A percentile compares a stretch with the other conserved stretches of the same genome.
These are phyloP conservation scores for Conops quadrifasciatus DNA, from an alignment of 2,888 invertebrate species.

Conservation along the genomic window DNA sequence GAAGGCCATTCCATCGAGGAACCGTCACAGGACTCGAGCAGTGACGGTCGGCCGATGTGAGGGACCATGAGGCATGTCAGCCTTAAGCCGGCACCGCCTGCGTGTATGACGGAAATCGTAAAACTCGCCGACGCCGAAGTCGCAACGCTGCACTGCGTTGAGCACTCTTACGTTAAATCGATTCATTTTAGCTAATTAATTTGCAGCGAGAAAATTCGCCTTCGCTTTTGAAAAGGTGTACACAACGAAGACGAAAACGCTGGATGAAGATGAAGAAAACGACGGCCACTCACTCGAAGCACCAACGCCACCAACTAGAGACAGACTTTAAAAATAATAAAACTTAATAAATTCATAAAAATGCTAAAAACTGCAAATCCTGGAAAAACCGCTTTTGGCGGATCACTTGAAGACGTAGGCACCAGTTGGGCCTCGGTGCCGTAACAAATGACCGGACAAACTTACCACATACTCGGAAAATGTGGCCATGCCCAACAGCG, in stretches of 20 bases:
- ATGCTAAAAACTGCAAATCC: neutral
- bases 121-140: slow-evolving; percentile 31
- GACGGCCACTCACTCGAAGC: neutral
- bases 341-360: slow-evolving; percentile 26
- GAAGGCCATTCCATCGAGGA: neutral
- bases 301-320: neutral
- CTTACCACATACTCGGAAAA: neutral
- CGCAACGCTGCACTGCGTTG: slow-evolving; percentile 40
- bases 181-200: slow-evolving; percentile 59
- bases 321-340: slow-evolving; percentile 12
- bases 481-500: neutral
- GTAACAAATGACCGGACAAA: slow-evolving; percentile 13
- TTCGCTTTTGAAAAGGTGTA: too few species aligned
- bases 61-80: neutral
- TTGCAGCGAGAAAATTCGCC: slow-evolving; percentile 46
- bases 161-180: slow-evolving; percentile 44
- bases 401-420: neutral
- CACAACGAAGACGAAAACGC: neutral
- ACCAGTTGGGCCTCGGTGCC: slow-evolving; percentile 23
- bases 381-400: neutral
- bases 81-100: slow-evolving; percentile 33
- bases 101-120: slow-evolving; percentile 39
- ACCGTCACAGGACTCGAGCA: neutral
- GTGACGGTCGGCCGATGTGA: neutral
- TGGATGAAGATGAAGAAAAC: neutral